phyloP scores from a whole-genome alignment of 1,140 invertebrate species.

The Orchesella cincta region DNA sequence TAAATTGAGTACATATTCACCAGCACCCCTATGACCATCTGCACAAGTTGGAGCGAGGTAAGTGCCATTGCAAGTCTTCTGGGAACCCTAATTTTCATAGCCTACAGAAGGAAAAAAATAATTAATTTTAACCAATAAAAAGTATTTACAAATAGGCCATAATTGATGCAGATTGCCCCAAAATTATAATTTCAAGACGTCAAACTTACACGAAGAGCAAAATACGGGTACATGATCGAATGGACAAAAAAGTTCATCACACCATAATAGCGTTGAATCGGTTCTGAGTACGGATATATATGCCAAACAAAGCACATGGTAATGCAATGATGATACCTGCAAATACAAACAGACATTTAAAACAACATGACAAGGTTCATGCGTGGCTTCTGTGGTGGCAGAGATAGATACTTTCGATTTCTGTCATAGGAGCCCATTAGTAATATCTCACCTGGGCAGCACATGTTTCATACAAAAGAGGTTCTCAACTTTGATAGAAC shows the following conservation, averaged over 20 bases:
- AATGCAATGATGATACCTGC: conserved; percentile 38
- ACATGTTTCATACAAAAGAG: too few species aligned
- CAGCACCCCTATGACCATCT: conserved; percentile 34
- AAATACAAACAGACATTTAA: background rate
- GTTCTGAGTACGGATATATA: conserved; percentile 35
- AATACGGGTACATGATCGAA: conserved; percentile 38
- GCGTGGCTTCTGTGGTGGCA: too few species aligned
- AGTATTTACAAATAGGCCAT: too few species aligned
- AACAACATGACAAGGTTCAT: background rate
- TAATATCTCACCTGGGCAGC: too few species aligned
- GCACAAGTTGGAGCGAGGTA: conserved; percentile 29
- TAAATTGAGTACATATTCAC: conserved; percentile 35
- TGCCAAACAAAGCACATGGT: conserved; percentile 34
- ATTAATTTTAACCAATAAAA: too few species aligned
- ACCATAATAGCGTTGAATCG: conserved; percentile 34
- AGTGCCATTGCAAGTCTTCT: conserved; percentile 28
- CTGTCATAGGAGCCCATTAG: too few species aligned
- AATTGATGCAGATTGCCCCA: background rate
- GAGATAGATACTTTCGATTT: too few species aligned
- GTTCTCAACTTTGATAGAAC: too few species aligned
- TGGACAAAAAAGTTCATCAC: conserved; percentile 40
- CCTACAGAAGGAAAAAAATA: conserved; percentile 2
- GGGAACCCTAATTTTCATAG: conserved; percentile 33
- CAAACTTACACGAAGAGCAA: conserved; percentile 24
- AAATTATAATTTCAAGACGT: background rate